Evolutionary conservation across 2,888 invertebrate genomes (phyloP).

Genomic region (Parascotia fuliginaria): DNA sequence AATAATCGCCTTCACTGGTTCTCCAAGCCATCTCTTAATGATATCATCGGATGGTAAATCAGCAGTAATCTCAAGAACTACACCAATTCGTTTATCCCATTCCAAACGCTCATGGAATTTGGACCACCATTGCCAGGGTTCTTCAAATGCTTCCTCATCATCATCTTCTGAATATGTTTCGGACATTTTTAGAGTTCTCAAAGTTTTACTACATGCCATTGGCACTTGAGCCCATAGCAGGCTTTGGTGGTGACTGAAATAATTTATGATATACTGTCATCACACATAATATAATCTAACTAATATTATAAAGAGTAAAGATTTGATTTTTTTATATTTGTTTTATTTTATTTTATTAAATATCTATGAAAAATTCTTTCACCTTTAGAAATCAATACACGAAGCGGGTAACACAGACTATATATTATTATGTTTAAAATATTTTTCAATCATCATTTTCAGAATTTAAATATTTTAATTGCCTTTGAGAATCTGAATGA

Average conservation of each 20-base stretch:
- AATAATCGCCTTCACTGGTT: conserved; percentile 94
- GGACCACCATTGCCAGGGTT: conserved; percentile 94
- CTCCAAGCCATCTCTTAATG: conserved; percentile 96
- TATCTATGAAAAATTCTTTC: no score
- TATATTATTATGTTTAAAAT: no score
- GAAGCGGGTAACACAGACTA: no score
- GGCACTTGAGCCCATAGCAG: conserved; percentile 90
- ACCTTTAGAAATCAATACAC: no score
- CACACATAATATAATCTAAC: no score
- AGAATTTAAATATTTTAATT: no score
- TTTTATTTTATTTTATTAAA: no score
- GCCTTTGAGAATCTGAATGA: no score
- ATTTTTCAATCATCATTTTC: no score
- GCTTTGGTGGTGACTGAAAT: conserved; percentile 71
- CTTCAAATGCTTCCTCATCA: conserved; percentile 81
- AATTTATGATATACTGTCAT: background rate
- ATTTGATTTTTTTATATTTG: no score
- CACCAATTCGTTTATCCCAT: conserved; percentile 86
- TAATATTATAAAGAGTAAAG: no score
- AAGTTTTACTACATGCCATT: conserved; percentile 77
- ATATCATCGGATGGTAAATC: conserved; percentile 91
- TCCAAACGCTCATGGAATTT: conserved; percentile 87
- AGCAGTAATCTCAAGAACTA: conserved; percentile 92
- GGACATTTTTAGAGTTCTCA: conserved; percentile 54
- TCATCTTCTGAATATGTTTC: conserved; percentile 54